Conservation (phyloP, 2,797 vertebrate species). For the Sebastes oblongus region DNA sequence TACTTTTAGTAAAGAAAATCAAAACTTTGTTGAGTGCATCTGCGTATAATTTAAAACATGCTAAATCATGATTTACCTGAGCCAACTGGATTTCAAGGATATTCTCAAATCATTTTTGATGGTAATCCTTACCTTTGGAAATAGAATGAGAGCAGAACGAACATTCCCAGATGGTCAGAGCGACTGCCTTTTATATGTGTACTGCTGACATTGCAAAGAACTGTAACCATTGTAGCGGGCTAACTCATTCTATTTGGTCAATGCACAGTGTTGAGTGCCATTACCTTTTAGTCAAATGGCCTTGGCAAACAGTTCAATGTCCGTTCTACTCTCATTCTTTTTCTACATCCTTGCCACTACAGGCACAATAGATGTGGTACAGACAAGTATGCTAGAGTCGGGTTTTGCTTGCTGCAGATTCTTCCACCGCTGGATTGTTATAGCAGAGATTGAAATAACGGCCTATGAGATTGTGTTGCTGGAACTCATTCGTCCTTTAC, state of each 20-base stretch:
- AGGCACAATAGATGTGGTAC: background rate
- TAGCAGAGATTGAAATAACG: constrained; percentile 9
- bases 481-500: too few relatives aligned
- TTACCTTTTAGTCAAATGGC: background rate
- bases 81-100: background rate
- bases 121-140: too few relatives aligned
- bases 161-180: too few relatives aligned
- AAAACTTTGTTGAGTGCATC: background rate
- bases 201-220: background rate
- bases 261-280: background rate
- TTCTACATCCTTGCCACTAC: background rate
- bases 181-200: background rate
- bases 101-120: too few relatives aligned
- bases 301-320: too few relatives aligned
- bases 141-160: too few relatives aligned
- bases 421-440: background rate
- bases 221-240: background rate
- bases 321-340: too few relatives aligned
- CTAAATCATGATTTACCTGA: background rate
- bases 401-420: background rate
- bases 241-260: background rate
- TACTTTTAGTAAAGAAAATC: background rate
- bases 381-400: background rate
- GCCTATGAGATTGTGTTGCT: background rate
- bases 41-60: background rate